Evolutionary conservation across 2,113 vertebrate genomes (phyloP).

Genomic region (Sphaerodactylus townsendi): DNA sequence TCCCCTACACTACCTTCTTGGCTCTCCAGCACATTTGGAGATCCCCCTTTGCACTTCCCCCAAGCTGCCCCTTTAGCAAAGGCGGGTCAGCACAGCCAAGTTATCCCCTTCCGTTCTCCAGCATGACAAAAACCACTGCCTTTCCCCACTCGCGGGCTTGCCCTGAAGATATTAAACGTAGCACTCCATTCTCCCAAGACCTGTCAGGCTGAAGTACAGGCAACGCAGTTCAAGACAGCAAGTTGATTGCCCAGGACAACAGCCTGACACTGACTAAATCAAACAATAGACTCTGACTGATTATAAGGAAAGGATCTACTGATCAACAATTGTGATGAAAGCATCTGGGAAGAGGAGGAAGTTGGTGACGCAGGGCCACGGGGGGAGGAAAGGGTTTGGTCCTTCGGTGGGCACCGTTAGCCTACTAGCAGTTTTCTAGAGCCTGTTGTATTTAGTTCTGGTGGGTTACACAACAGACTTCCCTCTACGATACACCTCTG

Average conservation of each 20-base stretch:
- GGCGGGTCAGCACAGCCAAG: not conserved
- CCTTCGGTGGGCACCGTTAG: too few relatives aligned
- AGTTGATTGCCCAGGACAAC: not conserved
- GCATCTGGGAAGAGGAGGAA: too few relatives aligned
- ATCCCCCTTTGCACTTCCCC: not conserved
- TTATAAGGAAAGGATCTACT: not conserved
- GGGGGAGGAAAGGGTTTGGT: too few relatives aligned
- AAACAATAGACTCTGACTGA: not conserved
- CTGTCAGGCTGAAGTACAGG: not conserved
- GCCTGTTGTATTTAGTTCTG: too few relatives aligned
- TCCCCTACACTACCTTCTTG: too few relatives aligned
- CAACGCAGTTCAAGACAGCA: not conserved
- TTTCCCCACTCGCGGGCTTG: not conserved
- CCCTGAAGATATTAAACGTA: not conserved
- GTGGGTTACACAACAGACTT: too few relatives aligned
- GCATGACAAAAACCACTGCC: not conserved
- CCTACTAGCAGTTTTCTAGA: too few relatives aligned
- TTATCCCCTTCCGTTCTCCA: too few relatives aligned
- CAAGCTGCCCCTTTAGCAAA: not conserved
- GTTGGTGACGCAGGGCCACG: too few relatives aligned
- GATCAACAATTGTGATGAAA: slow-evolving; percentile 3
- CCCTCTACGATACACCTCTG: too few relatives aligned
- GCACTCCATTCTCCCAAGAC: not conserved
- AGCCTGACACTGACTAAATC: not conserved
- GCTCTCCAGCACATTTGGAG: too few relatives aligned